phyloP scores from a whole-genome alignment of 2,113 vertebrate genomes.

The Camelus bactrianus region DNA sequence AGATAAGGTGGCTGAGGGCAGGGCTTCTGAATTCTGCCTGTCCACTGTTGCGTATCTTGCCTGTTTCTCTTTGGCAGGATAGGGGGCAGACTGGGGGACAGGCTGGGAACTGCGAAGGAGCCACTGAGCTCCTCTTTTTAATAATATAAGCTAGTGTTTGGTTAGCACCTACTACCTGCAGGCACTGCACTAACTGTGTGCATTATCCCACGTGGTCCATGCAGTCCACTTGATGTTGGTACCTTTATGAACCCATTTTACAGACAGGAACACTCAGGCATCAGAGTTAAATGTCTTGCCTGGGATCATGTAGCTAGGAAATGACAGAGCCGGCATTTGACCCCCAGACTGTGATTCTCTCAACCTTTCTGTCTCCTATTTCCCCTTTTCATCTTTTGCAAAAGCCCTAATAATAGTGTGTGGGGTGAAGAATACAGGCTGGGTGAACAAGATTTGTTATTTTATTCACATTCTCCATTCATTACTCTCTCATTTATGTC shows the following conservation, averaged over 20 bases:
- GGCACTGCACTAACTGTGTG: rapidly evolving
- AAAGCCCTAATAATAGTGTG: not conserved
- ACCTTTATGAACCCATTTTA: not conserved
- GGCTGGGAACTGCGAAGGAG: not conserved
- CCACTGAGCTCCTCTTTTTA: not conserved
- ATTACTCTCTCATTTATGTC: not conserved
- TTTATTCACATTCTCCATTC: not conserved
- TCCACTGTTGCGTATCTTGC: not conserved
- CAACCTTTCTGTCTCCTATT: not conserved
- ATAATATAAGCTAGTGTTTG: not conserved
- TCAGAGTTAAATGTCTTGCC: rapidly evolving
- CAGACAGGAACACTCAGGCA: not conserved
- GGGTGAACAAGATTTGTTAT: no score
- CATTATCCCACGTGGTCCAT: rapidly evolving
- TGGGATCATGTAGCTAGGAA: not conserved
- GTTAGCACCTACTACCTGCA: not conserved
- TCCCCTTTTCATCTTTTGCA: not conserved
- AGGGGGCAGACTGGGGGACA: not conserved
- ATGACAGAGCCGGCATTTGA: not conserved
- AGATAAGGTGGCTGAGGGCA: no score
- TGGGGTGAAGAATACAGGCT: not conserved
- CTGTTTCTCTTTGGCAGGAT: not conserved
- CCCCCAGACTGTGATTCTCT: not conserved
- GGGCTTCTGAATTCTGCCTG: rapidly evolving
- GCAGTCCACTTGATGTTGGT: no score